Percentiles rank a stretch among this genome's conserved stretches.
These are phyloP conservation scores for Grammomys surdaster DNA, from an alignment of 2,113 vertebrate genomes.

Conservation along the genomic window DNA sequence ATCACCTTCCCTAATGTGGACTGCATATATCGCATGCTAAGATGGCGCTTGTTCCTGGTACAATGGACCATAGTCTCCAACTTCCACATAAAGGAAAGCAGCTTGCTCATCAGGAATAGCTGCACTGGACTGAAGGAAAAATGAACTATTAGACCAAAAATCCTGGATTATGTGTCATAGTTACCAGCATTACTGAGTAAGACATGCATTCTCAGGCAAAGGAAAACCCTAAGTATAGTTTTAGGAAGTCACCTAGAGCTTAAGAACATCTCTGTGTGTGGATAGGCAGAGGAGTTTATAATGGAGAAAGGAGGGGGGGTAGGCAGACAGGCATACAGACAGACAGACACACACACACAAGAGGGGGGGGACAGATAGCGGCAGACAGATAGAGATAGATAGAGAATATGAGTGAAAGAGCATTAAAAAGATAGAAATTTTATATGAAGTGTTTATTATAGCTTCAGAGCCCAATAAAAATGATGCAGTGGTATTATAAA, in stretches of 20 bases:
- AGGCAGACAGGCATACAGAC: neutral
- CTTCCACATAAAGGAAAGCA: neutral
- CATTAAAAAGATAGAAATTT: neutral
- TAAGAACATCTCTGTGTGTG: neutral
- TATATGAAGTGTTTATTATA: neutral
- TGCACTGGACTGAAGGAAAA: neutral
- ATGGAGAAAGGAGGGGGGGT: neutral
- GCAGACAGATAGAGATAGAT: neutral
- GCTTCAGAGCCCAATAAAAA: neutral
- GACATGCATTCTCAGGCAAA: neutral
- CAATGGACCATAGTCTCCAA: neutral
- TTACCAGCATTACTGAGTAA: conserved; percentile 18
- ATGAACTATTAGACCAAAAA: neutral
- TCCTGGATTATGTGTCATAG: neutral
- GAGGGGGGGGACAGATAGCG: neutral
- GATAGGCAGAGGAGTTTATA: neutral
- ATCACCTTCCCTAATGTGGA: neutral
- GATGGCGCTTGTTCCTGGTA: neutral
- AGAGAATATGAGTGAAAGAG: neutral
- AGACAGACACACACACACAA: no score
- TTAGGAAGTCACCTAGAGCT: neutral
- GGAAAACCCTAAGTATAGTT: neutral
- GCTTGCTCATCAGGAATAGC: neutral
- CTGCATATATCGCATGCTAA: neutral
- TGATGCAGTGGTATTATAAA: no score